Conservation (phyloP, 2,113 vertebrate genomes). For the Dicentrarchus labrax region DNA sequence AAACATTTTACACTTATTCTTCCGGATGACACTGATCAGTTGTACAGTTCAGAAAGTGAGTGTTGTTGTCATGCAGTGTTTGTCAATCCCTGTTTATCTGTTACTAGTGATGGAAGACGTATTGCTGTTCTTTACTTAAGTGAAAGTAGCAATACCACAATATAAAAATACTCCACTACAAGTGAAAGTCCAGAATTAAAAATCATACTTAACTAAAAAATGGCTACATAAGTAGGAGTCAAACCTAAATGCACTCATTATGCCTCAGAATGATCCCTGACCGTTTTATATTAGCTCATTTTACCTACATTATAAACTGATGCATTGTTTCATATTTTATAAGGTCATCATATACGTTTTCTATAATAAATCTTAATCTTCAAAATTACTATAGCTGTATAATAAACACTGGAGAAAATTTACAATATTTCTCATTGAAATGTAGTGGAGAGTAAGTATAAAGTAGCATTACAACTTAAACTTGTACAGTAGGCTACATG, state of each 20-base stretch:
- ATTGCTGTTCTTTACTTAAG: neutral
- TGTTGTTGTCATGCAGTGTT: neutral
- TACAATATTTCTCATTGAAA: neutral
- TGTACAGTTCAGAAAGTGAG: neutral
- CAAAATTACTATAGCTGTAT: neutral
- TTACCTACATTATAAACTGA: neutral
- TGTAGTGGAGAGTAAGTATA: neutral
- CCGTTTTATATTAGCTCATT: neutral
- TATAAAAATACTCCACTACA: neutral
- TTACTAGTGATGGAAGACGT: neutral
- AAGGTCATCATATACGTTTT: neutral
- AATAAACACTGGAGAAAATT: neutral
- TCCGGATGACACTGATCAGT: neutral
- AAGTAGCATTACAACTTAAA: neutral
- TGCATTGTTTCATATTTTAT: neutral
- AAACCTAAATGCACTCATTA: neutral
- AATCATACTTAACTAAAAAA: neutral
- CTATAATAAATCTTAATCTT: neutral
- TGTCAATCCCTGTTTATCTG: neutral
- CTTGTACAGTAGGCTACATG: neutral
- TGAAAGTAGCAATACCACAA: neutral
- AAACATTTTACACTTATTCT: neutral
- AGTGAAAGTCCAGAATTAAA: neutral
- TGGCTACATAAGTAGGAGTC: neutral
- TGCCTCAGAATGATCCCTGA: neutral